Evolutionary conservation across 2,888 invertebrate genomes (phyloP).

Genomic region (Synanthedon tipuliformis): DNA sequence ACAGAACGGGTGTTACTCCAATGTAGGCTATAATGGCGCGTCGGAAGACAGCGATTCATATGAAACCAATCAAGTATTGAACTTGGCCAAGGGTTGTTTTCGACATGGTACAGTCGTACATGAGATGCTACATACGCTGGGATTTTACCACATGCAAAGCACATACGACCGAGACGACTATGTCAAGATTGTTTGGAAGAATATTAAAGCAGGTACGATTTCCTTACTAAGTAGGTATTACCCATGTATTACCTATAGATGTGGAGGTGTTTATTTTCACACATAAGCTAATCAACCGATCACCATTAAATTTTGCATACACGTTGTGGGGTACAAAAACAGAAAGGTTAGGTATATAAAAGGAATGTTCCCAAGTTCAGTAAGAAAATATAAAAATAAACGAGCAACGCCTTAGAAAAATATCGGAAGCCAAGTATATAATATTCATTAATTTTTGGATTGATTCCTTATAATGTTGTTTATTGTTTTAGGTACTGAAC

Average conservation of each 20-base stretch:
- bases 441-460: neutral
- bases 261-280: no score
- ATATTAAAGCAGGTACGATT: slow-evolving; percentile 70
- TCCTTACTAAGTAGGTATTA: no score
- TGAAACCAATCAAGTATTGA: slow-evolving; percentile 50
- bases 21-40: slow-evolving; percentile 39
- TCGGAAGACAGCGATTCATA: slow-evolving; percentile 25
- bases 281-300: no score
- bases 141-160: slow-evolving; percentile 88
- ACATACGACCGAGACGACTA: slow-evolving; percentile 81
- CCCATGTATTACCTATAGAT: no score
- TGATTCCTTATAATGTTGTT: neutral
- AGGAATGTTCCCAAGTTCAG: no score
- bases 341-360: no score
- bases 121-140: slow-evolving; percentile 83
- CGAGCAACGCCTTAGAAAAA: no score
- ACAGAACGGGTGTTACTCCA: slow-evolving; percentile 67
- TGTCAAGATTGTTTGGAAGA: slow-evolving; percentile 79
- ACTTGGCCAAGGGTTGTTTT: slow-evolving; percentile 69
- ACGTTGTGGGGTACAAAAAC: no score
- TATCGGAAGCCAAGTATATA: no score
- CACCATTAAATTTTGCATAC: no score
- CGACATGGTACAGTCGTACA: slow-evolving; percentile 77
- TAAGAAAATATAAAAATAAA: no score
- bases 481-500: slow-evolving; percentile 50